Base-by-base conservation (phyloP, 1,140 invertebrate species). In the Nautilus pompilius region DNA sequence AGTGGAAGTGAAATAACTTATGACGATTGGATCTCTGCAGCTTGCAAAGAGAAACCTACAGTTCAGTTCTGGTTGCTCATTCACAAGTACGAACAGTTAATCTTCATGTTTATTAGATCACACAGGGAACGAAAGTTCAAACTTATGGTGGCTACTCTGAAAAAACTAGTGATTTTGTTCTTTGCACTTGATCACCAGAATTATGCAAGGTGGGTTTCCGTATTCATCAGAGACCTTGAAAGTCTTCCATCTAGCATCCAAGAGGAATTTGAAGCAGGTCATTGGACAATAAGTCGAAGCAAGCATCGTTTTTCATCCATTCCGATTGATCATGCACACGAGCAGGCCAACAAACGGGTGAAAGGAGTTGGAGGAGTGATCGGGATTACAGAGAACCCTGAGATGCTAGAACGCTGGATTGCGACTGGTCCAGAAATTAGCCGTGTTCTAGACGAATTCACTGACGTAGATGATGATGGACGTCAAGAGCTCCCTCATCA, bases 151-250 rank as follows among this genome's bases (percentile, higher is more conserved):
- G 22, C 13, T 53, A 53, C 49, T 53, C 22, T 53, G 22, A 17
- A 53, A 24, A 53, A 53, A 24, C 49, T 57, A 29, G 55, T 22
- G 15, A 15, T 30, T 57, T 32, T 26, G 55, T 20, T 57, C 29
- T 57, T 57, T 32, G 55, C 55, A 17, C 24, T 57, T 8, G 55
- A 57, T 33, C 20, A 57, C 30, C 24, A 30, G 55, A 57, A 57
- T 33, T 57, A 57, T 57, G 55, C 29, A 22, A 8, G 22, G 6
- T 57, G 55, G 55, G 33, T 57, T 22, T 1, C 55, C 8, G 22
- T 57, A 17, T 22, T 30, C 28, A 57, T 57, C 22, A 22, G 55
- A 30, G 55, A 57, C 30, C 15, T 57, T 22, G 55, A 57, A 30
- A 32, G 13, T 33, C 55, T 57, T 1, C 55, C 55, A 32, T 13